Evolutionary conservation across 2,797 vertebrate genomes (phyloP).

Genomic region (Bucorvus abyssinicus): DNA sequence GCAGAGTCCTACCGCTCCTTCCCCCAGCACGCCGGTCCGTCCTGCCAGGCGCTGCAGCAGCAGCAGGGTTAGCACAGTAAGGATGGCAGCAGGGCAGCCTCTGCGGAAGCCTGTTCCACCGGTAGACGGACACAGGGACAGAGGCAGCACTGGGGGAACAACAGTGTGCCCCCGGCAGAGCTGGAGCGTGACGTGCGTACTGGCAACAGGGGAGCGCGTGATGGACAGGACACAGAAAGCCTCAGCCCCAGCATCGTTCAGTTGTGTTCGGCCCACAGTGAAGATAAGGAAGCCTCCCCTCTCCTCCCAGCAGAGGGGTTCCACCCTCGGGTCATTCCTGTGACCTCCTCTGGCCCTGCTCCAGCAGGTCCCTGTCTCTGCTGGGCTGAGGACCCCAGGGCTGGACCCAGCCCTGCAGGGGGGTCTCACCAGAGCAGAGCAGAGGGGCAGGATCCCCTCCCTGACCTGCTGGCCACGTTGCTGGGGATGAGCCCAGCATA

Average conservation of each 20-base stretch:
- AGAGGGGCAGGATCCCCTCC: too few species aligned
- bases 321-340: too few species aligned
- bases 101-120: neutral
- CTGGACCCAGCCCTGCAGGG: too few species aligned
- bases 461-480: too few species aligned
- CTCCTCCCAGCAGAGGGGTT: too few species aligned
- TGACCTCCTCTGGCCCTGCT: too few species aligned
- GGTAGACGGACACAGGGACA: neutral
- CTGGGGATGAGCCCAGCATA: too few species aligned
- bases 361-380: too few species aligned
- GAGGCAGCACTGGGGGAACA: rapidly evolving
- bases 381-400: too few species aligned
- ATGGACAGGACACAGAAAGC: neutral
- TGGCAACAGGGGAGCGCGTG: rapidly evolving
- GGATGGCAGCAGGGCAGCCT: neutral
- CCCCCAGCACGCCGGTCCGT: rapidly evolving
- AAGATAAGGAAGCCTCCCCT: neutral
- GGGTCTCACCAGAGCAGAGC: too few species aligned
- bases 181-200: rapidly evolving
- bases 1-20: rapidly evolving
- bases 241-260: neutral
- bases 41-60: rapidly evolving
- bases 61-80: neutral
- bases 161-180: rapidly evolving
- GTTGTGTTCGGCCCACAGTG: rapidly evolving